Percentiles rank a stretch among this genome's conserved stretches.
Evolutionary conservation across 2,113 vertebrate species (phyloP).

Genomic region (Daubentonia madagascariensis): DNA sequence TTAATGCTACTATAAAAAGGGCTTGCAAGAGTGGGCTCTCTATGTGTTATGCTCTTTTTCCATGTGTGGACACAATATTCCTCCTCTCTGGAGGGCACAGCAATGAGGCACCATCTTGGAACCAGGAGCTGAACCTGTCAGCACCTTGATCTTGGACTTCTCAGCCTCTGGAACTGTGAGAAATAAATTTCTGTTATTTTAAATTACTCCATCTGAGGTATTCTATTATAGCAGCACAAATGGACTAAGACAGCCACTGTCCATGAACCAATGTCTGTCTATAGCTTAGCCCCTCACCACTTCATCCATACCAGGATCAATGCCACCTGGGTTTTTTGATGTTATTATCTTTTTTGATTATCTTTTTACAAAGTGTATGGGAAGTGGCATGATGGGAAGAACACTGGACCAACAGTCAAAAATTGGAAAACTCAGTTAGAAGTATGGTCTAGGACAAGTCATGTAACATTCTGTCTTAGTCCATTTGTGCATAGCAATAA

Average conservation of each 20-base stretch:
- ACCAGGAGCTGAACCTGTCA: neutral
- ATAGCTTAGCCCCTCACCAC: neutral
- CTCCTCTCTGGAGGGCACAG: neutral
- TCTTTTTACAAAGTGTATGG: neutral
- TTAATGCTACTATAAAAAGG: neutral
- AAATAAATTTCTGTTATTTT: neutral
- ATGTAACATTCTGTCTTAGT: neutral
- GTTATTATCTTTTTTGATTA: neutral
- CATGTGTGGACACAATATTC: neutral
- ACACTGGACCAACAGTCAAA: neutral
- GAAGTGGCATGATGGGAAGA: neutral
- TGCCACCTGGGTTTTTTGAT: too few relatives aligned
- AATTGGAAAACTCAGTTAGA: neutral
- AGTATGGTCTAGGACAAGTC: neutral
- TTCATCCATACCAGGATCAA: neutral
- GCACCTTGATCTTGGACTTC: neutral
- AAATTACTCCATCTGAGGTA: too few relatives aligned
- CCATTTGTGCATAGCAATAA: neutral
- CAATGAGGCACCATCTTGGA: neutral
- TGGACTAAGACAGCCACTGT: neutral
- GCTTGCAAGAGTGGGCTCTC: too few relatives aligned
- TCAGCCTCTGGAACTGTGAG: neutral
- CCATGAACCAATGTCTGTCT: neutral
- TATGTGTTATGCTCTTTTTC: neutral
- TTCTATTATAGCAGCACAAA: neutral